These are phyloP conservation scores for Heliothis subflexa DNA, from an alignment of 1,140 invertebrate genomes.

Conservation along the genomic window DNA sequence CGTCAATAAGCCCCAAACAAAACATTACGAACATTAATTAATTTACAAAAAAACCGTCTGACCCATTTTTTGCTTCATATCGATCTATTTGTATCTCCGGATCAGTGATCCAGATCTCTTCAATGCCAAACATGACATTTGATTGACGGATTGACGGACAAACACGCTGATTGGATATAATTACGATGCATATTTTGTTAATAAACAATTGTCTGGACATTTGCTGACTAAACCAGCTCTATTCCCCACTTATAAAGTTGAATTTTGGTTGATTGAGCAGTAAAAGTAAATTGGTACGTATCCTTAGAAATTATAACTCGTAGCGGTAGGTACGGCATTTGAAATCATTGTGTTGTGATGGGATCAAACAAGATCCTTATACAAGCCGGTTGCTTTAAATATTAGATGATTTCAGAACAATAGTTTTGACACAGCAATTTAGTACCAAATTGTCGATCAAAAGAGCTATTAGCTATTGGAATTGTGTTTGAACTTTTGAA, in stretches of 20 bases:
- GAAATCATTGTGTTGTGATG: conserved; percentile 31
- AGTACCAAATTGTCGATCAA: not conserved
- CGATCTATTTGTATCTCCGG: conserved; percentile 57
- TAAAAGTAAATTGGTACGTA: not conserved
- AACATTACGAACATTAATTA: conserved; percentile 26
- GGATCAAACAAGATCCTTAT: conserved; percentile 32
- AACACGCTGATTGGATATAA: conserved; percentile 80
- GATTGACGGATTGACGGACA: conserved; percentile 80
- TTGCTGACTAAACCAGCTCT: conserved; percentile 7
- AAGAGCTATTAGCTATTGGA: not conserved
- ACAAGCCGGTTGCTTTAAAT: conserved; percentile 3
- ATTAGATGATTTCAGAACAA: not conserved
- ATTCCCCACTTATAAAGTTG: conserved; percentile 23
- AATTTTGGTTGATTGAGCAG: conserved; percentile 13
- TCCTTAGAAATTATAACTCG: conserved; percentile 27
- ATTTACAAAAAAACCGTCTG: conserved; percentile 46
- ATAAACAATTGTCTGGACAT: conserved; percentile 53
- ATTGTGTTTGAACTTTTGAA: not conserved
- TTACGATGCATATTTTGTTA: conserved; percentile 82
- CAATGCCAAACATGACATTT: conserved; percentile 68
- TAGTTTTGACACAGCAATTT: not conserved
- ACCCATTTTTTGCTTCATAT: conserved; percentile 60
- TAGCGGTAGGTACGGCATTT: conserved; percentile 25
- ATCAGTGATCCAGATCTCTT: conserved; percentile 67
- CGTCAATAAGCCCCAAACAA: conserved; percentile 1